A percentile compares a stretch with the other conserved stretches of the same genome.
These are phyloP conservation scores for Pseudonaja textilis DNA, from an alignment of 2,113 vertebrate species.

Conservation along the genomic window DNA sequence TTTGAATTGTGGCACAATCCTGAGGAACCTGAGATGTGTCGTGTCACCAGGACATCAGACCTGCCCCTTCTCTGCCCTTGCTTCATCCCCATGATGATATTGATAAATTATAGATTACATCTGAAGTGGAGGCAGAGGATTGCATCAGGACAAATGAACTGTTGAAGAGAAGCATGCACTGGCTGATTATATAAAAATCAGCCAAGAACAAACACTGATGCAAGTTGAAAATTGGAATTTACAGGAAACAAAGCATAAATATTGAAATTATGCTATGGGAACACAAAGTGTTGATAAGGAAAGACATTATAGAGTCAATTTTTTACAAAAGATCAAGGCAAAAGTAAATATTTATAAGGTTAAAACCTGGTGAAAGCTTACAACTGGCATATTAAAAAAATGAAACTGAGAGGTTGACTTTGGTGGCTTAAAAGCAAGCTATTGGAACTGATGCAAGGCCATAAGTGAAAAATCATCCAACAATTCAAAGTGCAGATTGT, in stretches of 20 bases:
- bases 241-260: neutral
- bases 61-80: too few relatives aligned
- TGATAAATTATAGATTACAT: neutral
- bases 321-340: neutral
- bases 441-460: neutral
- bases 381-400: neutral
- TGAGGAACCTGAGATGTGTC: too few relatives aligned
- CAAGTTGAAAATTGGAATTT: neutral
- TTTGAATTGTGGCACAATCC: too few relatives aligned
- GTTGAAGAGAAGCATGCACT: neutral
- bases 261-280: neutral
- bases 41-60: fast-evolving
- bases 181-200: neutral
- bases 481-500: neutral
- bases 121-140: neutral
- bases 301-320: neutral
- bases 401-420: neutral
- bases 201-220: neutral
- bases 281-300: neutral
- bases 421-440: neutral
- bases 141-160: neutral
- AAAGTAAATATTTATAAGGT: neutral
- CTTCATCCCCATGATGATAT: neutral
- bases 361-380: neutral
- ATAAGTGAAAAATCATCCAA: neutral